phyloP scores from a whole-genome alignment of 2,888 invertebrate genomes.

The Spodoptera picta region DNA sequence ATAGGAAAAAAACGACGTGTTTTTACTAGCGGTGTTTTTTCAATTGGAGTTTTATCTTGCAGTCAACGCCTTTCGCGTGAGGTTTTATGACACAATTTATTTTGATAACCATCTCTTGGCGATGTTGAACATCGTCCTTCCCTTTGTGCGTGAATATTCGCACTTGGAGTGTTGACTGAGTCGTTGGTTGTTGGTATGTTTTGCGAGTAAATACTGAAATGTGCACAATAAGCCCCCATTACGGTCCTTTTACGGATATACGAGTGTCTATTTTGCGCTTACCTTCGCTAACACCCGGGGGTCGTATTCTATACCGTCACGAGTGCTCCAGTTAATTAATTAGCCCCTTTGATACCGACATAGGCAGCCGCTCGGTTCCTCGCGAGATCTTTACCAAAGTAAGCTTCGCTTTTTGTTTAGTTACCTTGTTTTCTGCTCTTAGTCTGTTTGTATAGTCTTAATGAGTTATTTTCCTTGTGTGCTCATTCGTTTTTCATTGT shows the following conservation, averaged over 20 bases:
- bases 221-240: conserved; percentile 46
- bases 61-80: conserved; percentile 43
- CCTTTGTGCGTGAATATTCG: conserved; percentile 20
- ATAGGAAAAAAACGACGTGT: conserved; percentile 31
- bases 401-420: conserved; percentile 61
- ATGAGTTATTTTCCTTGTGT: conserved; percentile 33
- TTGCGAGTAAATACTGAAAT: conserved; percentile 38
- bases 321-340: conserved; percentile 79
- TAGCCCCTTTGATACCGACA: conserved; percentile 71
- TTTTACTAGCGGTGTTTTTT: conserved; percentile 43
- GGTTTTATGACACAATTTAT: conserved; percentile 50
- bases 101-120: conserved; percentile 50
- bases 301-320: conserved; percentile 66
- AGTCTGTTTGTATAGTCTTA: conserved; percentile 46
- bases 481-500: conserved; percentile 17
- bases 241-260: conserved; percentile 45
- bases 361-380: conserved; percentile 45
- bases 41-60: conserved; percentile 43
- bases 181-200: conserved; percentile 17
- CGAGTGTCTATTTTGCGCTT: conserved; percentile 59
- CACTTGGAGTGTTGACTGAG: conserved; percentile 20
- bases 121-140: conserved; percentile 15
- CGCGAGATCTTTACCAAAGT: conserved; percentile 61
- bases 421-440: conserved; percentile 54
- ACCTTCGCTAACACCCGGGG: conserved; percentile 59